Percentiles rank a stretch among this genome's conserved stretches.
Conservation (phyloP, 2,797 vertebrate genomes). For the Melanotaenia parkinsoni region DNA sequence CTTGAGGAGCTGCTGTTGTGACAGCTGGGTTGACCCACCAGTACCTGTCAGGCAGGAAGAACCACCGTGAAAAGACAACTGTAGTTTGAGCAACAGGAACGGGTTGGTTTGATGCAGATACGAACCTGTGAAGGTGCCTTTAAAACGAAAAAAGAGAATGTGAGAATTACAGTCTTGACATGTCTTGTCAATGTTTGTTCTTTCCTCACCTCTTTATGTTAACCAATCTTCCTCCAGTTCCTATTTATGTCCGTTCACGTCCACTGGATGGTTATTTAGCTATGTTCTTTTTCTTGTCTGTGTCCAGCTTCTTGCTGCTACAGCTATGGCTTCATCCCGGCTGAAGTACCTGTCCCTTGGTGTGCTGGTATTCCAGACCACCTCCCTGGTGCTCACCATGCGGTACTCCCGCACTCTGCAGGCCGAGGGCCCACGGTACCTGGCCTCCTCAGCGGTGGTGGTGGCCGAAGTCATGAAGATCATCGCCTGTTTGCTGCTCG, state of each 20-base stretch:
- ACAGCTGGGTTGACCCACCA: conserved; percentile 65
- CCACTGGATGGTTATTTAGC: not conserved
- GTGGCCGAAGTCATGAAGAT: conserved; percentile 96
- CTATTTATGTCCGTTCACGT: too few species aligned
- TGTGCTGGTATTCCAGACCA: conserved; percentile 98
- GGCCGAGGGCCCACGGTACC: conserved; percentile 94
- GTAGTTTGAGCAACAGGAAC: not conserved
- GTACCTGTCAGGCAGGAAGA: conserved; percentile 34
- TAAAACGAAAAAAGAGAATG: conserved; percentile 18
- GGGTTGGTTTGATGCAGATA: not conserved
- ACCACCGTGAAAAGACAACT: not conserved
- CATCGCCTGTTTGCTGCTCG: conserved; percentile 89
- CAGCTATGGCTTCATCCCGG: conserved; percentile 83
- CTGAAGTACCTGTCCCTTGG: conserved; percentile 97
- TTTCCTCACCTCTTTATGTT: not conserved
- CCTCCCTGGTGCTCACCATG: conserved; percentile 97
- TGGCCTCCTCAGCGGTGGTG: conserved; percentile 97
- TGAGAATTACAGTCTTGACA: conserved; percentile 19
- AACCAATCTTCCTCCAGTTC: not conserved
- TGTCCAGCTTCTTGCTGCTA: conserved; percentile 4
- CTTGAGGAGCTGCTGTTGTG: conserved; percentile 66
- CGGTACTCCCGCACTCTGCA: conserved; percentile 96
- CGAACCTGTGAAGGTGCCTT: conserved; percentile 3
- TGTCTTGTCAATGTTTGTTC: not conserved
- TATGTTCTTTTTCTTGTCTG: not conserved